Evolutionary conservation across 2,888 invertebrate genomes (phyloP).

Genomic region (Gymnoscelis rufifasciata): DNA sequence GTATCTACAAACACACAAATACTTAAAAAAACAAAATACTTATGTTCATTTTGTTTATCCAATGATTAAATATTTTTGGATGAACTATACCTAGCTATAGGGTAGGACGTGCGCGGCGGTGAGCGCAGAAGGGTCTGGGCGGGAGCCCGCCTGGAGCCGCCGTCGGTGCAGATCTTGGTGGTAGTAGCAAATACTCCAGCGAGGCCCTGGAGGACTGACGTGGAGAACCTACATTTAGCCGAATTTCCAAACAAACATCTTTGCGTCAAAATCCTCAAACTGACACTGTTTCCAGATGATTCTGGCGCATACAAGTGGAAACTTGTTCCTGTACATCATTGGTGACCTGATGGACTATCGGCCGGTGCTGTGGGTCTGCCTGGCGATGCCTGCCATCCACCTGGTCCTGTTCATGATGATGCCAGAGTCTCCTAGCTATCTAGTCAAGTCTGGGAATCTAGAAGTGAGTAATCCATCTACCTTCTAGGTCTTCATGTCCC

Average conservation of each 20-base stretch:
- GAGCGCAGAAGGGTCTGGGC: slow-evolving; percentile 81
- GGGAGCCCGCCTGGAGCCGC: slow-evolving; percentile 70
- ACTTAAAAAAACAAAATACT: too few species aligned
- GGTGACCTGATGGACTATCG: slow-evolving; percentile 73
- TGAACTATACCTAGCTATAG: too few species aligned
- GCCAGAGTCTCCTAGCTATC: slow-evolving; percentile 81
- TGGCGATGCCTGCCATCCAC: slow-evolving; percentile 66
- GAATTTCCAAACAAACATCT: too few species aligned
- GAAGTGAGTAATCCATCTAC: slow-evolving; percentile 64
- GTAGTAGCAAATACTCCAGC: too few species aligned
- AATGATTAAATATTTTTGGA: too few species aligned
- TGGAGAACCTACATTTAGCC: too few species aligned
- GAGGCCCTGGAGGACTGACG: too few species aligned
- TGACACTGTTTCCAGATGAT: slow-evolving; percentile 45
- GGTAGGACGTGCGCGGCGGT: too few species aligned
- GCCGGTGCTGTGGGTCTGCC: slow-evolving; percentile 68
- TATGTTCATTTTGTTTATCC: too few species aligned
- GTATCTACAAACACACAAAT: too few species aligned
- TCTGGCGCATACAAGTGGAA: slow-evolving; percentile 70
- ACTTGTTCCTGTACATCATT: slow-evolving; percentile 65
- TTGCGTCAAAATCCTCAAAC: too few species aligned
- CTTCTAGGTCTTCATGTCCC: too few species aligned
- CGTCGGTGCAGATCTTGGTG: slow-evolving; percentile 82
- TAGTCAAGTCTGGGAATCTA: slow-evolving; percentile 55
- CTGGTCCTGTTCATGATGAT: slow-evolving; percentile 67